These are phyloP conservation scores for Myiopsitta monachus DNA, from an alignment of 2,113 vertebrate species.

Conservation along the genomic window DNA sequence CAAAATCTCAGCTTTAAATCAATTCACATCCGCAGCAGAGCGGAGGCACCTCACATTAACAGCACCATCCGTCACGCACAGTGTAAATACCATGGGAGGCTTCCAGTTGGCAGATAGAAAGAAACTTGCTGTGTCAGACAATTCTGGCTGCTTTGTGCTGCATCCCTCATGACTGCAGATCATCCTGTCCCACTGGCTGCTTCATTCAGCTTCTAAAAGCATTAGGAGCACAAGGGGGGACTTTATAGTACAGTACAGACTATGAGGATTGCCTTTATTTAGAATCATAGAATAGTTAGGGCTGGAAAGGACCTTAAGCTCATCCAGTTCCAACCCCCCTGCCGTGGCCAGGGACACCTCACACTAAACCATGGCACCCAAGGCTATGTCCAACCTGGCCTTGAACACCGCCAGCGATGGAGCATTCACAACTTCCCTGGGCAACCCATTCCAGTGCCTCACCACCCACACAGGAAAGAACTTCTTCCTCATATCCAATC, in stretches of 20 bases:
- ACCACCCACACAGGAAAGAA: too few species aligned
- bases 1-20: background rate
- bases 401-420: too few species aligned
- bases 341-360: too few species aligned
- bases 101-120: background rate
- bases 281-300: too few species aligned
- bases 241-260: background rate
- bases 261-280: background rate
- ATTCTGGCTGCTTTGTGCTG: background rate
- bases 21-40: background rate
- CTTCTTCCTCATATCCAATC: too few species aligned
- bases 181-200: background rate
- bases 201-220: background rate
- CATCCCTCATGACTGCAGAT: background rate
- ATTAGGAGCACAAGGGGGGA: background rate
- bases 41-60: background rate
- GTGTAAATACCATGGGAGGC: too few species aligned
- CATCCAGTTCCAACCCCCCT: too few species aligned
- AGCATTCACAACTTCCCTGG: too few species aligned
- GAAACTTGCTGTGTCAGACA: background rate
- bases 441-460: too few species aligned
- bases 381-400: too few species aligned
- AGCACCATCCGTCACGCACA: background rate
- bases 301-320: too few species aligned
- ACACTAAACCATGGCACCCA: too few species aligned